These are phyloP conservation scores for Petrocephalus sullivani DNA, from an alignment of 2,797 vertebrate genomes.

Conservation along the genomic window DNA sequence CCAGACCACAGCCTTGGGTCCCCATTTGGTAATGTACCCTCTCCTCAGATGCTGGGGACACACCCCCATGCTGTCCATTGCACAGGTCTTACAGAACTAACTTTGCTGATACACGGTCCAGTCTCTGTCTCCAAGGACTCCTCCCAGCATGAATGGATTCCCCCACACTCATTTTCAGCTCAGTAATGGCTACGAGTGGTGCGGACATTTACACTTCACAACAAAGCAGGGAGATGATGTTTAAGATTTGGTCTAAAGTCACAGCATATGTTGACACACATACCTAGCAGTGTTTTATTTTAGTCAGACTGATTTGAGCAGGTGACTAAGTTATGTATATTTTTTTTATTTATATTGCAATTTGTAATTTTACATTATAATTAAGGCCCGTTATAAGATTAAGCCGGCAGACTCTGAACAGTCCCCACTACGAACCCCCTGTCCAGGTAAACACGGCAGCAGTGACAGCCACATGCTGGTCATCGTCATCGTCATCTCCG, in stretches of 20 bases:
- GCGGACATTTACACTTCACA: background rate
- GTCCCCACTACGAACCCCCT: background rate
- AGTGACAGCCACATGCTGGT: slow-evolving; percentile 81
- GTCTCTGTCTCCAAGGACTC: background rate
- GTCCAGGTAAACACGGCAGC: slow-evolving; percentile 75
- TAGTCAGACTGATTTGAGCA: background rate
- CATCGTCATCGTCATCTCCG: slow-evolving; percentile 85
- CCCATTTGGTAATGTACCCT: slow-evolving; percentile 65
- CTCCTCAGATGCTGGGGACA: slow-evolving; percentile 8
- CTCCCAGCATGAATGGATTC: background rate
- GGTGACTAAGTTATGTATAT: background rate
- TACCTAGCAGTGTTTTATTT: background rate
- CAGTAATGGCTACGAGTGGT: background rate
- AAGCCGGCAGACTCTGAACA: background rate
- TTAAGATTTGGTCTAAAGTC: background rate
- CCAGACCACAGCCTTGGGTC: slow-evolving; percentile 64
- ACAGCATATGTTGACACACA: background rate
- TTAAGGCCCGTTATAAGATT: background rate
- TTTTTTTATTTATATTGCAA: background rate
- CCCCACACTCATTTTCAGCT: background rate
- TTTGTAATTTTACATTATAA: background rate
- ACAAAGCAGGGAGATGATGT: background rate
- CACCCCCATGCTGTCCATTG: background rate
- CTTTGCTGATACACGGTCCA: background rate
- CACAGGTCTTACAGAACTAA: background rate